Base-by-base conservation (phyloP, 2,888 invertebrate species). In the Exephanes ischioxanthus region DNA sequence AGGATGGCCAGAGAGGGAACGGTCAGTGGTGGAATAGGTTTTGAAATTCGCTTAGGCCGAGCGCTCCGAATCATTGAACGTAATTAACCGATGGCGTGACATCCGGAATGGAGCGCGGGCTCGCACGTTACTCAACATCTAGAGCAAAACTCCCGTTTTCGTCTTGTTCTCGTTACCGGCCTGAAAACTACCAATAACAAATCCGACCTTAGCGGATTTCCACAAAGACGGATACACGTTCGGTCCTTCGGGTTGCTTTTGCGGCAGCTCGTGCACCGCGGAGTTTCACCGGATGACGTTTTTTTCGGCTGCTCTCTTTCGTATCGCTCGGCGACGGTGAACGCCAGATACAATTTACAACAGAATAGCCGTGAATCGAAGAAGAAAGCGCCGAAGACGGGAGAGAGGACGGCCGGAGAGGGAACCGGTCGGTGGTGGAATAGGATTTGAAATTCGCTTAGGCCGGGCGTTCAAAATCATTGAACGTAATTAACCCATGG, bases 381-480 rank as follows among this genome's bases (percentile, higher is more conserved):
- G 55, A 45, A 48, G 66, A 58, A 58, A 58, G 26, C 58, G 58
- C 4, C 58, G 22, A 58, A 58, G 58, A 58, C 58, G 58, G 33
- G 83, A 70, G 76, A 14, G 79, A 78, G 63, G 58, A 87, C 85
- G 82, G 80, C 87, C 83, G 84, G 84, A 45, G 45, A 45, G 45
- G 45, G 63, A 71, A 87, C 84, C 85, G 82, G 81, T 87, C 83
- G 86, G 84, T 84, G 73, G 80, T 85, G 89, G 90, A 93, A 93
- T 93, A 90, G 89, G 91, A 92, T 93, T 91, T 91, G 88, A 90
- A 91, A 92, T 92, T 92, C 92, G 91, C 90, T 93, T 93, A 92
- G 91, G 89, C 90, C 89, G 89, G 90, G 90, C 91, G 91, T 92
- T 92, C 91, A 92, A 92, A 92, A 93, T 93, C 92, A 92, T 93